Base-by-base conservation (phyloP, 2,797 vertebrate genomes). In the Pogonophryne albipinna region DNA sequence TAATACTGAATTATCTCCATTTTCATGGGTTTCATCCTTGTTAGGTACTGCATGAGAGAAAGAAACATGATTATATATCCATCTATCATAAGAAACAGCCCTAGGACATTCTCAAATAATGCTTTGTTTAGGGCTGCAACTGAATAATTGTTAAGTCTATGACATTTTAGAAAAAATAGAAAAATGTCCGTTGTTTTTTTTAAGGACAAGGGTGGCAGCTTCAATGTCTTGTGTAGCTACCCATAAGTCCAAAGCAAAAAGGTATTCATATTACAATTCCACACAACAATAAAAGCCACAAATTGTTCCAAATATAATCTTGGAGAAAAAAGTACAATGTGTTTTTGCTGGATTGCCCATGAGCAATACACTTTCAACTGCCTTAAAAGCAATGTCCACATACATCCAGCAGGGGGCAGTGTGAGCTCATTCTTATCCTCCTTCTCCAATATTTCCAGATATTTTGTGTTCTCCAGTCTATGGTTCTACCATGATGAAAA, bases 1-100 rank as follows among this genome's bases (percentile, higher is more conserved):
- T 23, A 78, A 87, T 41, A 92, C 92, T 0, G 92, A 93, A 85
- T 94, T 94, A 65, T 95, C 94, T 45, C 85, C 90, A 20, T 92
- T 95, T 63, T 63, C 51, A 0, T 0, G 44, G 7, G 23, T 62
- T 17, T 50, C 34, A 23, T 85, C 78, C 47, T 72, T 77, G 38
- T 62, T 84, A 23, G 34, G 55, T n/a, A 78, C 93, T 94, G 79
- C 20, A 45, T 6, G 50, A 52, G n/a, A 71, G 31, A 42, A 15
- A 50, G 49, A 55, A 59, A 13, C 12, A 27, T 44, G 9, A 3
- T 59, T 15, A 44, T 53, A 56, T 27, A 27, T 31, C 0, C 62
- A 11, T 50, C 1, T 16, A 10, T 60, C 10, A 3, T 60, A 58
- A 42, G 1, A 34, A 15, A 11, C 20, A 66, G 1, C 20, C n/a